phyloP scores from a whole-genome alignment of 2,113 vertebrate species.

The Onychorhynchus coronatus region DNA sequence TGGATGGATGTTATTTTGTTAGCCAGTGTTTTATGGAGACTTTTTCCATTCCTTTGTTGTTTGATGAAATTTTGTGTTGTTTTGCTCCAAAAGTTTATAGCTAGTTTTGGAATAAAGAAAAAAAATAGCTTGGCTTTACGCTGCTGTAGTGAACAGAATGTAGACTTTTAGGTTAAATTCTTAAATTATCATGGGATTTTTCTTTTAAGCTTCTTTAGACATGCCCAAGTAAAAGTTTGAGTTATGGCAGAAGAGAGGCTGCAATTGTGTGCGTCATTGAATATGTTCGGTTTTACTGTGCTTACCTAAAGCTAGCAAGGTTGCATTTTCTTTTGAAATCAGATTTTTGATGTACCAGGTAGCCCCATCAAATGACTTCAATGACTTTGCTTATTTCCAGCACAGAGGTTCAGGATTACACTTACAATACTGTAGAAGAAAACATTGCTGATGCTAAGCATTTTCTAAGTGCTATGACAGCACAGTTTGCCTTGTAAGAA shows the following conservation, averaged over 20 bases:
- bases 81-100: neutral
- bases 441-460: neutral
- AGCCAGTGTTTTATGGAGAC: neutral
- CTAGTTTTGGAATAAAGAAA: neutral
- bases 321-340: neutral
- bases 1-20: neutral
- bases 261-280: neutral
- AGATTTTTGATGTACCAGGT: neutral
- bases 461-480: neutral
- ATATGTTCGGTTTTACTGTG: neutral
- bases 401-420: neutral
- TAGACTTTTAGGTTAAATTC: neutral
- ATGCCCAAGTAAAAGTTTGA: neutral
- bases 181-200: neutral
- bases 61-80: neutral
- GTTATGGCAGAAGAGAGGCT: neutral
- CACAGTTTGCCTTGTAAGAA: neutral
- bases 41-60: neutral
- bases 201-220: neutral
- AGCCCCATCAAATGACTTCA: neutral
- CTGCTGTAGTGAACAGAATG: neutral
- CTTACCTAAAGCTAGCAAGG: neutral
- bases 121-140: neutral
- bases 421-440: neutral
- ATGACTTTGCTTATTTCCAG: neutral